A percentile compares a stretch with the other conserved stretches of the same genome.
These are phyloP conservation scores for Mus spicilegus DNA, from an alignment of 2,113 vertebrate genomes.

Conservation along the genomic window DNA sequence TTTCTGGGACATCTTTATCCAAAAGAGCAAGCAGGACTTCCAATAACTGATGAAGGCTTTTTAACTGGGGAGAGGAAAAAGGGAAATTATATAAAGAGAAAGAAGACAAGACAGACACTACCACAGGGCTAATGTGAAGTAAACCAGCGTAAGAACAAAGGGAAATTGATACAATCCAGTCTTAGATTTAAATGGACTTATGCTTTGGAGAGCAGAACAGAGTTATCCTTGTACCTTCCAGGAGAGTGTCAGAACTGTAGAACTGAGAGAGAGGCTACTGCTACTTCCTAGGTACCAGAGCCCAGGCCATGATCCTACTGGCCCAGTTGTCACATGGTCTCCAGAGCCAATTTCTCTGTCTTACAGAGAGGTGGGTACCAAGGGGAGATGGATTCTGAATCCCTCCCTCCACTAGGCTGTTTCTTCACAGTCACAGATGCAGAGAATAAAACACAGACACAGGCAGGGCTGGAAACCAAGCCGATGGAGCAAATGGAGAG, in stretches of 20 bases:
- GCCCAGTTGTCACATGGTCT: background rate
- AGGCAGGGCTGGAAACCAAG: constrained; percentile 80
- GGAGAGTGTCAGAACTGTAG: background rate
- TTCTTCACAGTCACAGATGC: constrained; percentile 78
- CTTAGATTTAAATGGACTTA: constrained; percentile 62
- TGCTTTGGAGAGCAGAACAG: constrained; percentile 72
- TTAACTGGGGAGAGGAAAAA: constrained; percentile 84
- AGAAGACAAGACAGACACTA: background rate
- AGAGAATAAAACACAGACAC: constrained; percentile 81
- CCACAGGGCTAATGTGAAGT: constrained; percentile 25
- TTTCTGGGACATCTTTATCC: constrained; percentile 99
- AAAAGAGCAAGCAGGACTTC: constrained; percentile 95
- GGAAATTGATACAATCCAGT: constrained; percentile 33
- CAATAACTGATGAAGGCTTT: constrained; percentile 91
- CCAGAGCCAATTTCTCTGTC: constrained; percentile 32
- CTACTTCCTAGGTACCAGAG: background rate
- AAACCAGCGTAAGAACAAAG: constrained; percentile 51
- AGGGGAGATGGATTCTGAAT: constrained; percentile 33
- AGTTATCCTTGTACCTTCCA: constrained; percentile 53
- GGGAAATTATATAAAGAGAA: constrained; percentile 55
- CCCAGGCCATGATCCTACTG: background rate
- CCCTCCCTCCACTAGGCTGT: constrained; percentile 69
- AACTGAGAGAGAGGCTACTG: background rate
- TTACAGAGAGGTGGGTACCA: background rate
- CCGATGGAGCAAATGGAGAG: constrained; percentile 75